Conservation (phyloP, 2,113 vertebrate species). For the Sinocyclocheilus anshuiensis region DNA sequence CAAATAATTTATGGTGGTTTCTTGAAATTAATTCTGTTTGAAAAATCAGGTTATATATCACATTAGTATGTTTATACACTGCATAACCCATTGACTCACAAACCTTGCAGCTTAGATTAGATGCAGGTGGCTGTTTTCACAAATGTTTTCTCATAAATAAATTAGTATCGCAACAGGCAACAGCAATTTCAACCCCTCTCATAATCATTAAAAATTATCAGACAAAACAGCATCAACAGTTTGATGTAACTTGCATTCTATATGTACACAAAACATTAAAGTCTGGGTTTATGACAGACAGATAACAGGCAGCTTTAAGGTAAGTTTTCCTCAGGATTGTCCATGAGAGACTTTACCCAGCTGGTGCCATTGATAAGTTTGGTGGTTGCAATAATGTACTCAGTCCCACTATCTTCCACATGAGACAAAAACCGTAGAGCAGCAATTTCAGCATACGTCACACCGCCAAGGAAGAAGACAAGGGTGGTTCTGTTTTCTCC, state of each 20-base stretch:
- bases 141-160: background rate
- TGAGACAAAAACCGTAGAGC: slow-evolving; percentile 95
- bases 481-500: slow-evolving; percentile 94
- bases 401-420: slow-evolving; percentile 94
- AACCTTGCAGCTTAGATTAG: background rate
- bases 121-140: background rate
- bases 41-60: background rate
- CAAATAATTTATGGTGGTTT: background rate
- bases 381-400: slow-evolving; percentile 95
- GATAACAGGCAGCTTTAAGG: slow-evolving; percentile 64
- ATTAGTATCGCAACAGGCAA: background rate
- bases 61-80: background rate
- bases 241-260: background rate
- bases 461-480: slow-evolving; percentile 94
- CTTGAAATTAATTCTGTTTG: background rate
- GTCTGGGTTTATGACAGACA: background rate
- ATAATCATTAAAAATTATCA: background rate
- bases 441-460: slow-evolving; percentile 93
- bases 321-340: slow-evolving; percentile 81
- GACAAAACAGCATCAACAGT: background rate
- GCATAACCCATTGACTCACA: background rate
- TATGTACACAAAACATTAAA: background rate
- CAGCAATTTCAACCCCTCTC: background rate
- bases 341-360: slow-evolving; percentile 95
- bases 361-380: slow-evolving; percentile 93